Evolutionary conservation across 2,113 vertebrate species (phyloP).

Genomic region (Oreotragus oreotragus): DNA sequence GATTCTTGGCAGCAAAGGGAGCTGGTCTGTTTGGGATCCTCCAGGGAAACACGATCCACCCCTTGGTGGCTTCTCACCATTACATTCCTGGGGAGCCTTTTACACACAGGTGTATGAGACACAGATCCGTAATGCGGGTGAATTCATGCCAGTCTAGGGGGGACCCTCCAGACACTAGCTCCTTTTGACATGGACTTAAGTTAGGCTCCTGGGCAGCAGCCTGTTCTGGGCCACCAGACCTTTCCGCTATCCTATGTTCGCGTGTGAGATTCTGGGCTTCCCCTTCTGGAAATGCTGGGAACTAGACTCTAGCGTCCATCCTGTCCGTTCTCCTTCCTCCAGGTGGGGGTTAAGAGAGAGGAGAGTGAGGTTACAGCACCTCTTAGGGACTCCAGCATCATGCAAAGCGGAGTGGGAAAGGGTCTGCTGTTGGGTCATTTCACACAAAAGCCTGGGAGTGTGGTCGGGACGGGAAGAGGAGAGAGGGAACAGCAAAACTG

Average conservation of each 20-base stretch:
- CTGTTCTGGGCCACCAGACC: not conserved
- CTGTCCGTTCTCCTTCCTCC: not conserved
- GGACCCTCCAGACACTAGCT: not conserved
- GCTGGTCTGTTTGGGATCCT: not conserved
- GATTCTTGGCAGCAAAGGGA: conserved; percentile 7
- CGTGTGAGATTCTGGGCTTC: not conserved
- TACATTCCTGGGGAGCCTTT: not conserved
- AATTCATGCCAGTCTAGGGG: not conserved
- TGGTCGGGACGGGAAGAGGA: not conserved
- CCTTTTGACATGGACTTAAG: not conserved
- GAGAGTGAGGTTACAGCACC: not conserved
- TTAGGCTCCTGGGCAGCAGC: not conserved
- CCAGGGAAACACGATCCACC: not conserved
- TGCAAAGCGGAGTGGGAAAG: not conserved
- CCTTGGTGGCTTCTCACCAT: not conserved
- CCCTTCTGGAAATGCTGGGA: not conserved
- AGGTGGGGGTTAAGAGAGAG: not conserved
- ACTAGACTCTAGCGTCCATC: not conserved
- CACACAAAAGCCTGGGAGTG: conserved; percentile 24
- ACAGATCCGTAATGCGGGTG: not conserved
- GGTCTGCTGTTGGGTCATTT: not conserved
- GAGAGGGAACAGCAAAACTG: not conserved
- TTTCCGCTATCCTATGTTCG: not conserved
- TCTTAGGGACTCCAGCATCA: not conserved
- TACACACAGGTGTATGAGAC: conserved; percentile 17